Conservation (phyloP, 2,888 invertebrate species). For the Agrochola lychnidis region DNA sequence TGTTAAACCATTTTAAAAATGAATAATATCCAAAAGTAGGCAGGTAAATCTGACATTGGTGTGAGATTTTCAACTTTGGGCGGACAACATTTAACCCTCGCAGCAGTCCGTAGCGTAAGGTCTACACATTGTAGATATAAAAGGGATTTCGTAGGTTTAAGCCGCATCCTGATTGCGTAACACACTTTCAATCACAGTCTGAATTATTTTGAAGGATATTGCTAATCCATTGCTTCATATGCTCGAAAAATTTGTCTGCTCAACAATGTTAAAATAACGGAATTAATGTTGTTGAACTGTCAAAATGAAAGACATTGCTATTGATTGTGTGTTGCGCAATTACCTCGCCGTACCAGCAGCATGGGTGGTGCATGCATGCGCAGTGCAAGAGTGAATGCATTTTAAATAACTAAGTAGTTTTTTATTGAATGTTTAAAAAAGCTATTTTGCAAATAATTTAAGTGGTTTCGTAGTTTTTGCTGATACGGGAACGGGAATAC, state of each 20-base stretch:
- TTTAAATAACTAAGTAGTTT: not conserved
- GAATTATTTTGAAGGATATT: no score
- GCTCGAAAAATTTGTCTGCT: no score
- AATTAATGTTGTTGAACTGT: no score
- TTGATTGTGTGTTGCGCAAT: no score
- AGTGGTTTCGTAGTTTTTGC: not conserved
- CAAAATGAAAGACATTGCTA: no score
- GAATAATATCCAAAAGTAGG: not conserved
- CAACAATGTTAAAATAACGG: no score
- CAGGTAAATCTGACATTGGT: not conserved
- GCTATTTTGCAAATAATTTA: not conserved
- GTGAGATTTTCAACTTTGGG: not conserved
- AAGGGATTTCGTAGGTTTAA: not conserved
- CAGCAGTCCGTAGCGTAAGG: not conserved
- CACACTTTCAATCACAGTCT: no score
- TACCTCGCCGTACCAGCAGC: no score
- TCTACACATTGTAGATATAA: not conserved
- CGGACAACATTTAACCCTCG: not conserved
- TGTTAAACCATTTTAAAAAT: not conserved
- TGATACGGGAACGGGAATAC: not conserved
- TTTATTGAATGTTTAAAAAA: not conserved
- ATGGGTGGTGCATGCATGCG: not conserved
- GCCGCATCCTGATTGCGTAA: no score
- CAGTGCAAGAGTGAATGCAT: not conserved
- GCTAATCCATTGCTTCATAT: no score